Conservation (phyloP, 1,140 invertebrate species). For the Ephestia elutella region DNA sequence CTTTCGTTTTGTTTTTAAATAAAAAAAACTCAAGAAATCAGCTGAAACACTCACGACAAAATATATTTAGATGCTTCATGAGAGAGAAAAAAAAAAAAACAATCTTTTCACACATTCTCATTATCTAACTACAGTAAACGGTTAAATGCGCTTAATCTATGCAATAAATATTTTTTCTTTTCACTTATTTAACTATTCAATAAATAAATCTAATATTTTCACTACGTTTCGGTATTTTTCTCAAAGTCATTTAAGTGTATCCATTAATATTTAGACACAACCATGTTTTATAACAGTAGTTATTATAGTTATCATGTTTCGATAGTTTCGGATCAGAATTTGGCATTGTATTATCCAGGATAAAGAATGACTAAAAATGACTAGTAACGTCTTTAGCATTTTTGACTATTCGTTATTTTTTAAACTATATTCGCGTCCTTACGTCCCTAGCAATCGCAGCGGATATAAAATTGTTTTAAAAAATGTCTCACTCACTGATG, state of each 20-base stretch:
- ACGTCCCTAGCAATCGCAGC: constrained; percentile 36
- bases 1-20: not conserved
- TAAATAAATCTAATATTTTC: constrained; percentile 64
- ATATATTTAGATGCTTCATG: constrained; percentile 8
- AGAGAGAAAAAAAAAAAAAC: constrained; percentile 21
- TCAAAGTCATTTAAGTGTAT: constrained; percentile 47
- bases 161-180: constrained; percentile 67
- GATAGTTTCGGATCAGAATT: constrained; percentile 41
- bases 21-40: constrained; percentile 13
- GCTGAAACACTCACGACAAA: constrained; percentile 15
- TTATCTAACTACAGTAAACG: constrained; percentile 57
- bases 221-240: constrained; percentile 43
- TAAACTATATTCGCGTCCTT: constrained; percentile 27
- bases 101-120: constrained; percentile 24
- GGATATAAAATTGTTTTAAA: constrained; percentile 58
- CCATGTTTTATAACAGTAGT: constrained; percentile 56
- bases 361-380: constrained; percentile 19
- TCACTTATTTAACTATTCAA: constrained; percentile 34
- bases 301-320: constrained; percentile 33
- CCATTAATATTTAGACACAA: constrained; percentile 60
- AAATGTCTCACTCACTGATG: constrained; percentile 56
- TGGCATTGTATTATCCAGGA: constrained; percentile 37
- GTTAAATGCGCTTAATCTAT: constrained; percentile 58
- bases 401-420: constrained; percentile 32
- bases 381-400: constrained; percentile 37